These are phyloP conservation scores for Agonopterix heracliana DNA, from an alignment of 2,888 invertebrate species.

Conservation along the genomic window DNA sequence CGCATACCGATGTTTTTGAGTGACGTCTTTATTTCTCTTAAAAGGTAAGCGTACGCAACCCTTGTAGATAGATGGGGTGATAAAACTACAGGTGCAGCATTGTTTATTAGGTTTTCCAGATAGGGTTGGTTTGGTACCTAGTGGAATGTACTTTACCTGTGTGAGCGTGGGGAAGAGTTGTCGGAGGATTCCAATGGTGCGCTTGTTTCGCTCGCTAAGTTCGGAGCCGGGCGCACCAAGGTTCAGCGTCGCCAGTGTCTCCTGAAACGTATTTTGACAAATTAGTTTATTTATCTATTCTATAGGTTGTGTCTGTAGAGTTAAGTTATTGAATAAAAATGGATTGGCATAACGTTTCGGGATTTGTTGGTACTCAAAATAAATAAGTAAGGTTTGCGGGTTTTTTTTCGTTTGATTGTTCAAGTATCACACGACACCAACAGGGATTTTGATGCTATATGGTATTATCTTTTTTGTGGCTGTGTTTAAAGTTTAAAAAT, in stretches of 20 bases:
- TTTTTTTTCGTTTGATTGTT: too few species aligned
- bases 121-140: background rate
- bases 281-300: background rate
- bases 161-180: conserved; percentile 84
- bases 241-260: conserved; percentile 80
- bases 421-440: too few species aligned
- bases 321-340: background rate
- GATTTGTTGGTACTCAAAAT: background rate
- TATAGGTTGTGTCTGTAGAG: background rate
- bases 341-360: background rate
- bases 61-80: too few species aligned
- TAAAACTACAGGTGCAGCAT: too few species aligned
- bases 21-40: too few species aligned
- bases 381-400: background rate
- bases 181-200: conserved; percentile 85
- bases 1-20: too few species aligned
- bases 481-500: too few species aligned
- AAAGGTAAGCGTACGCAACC: background rate
- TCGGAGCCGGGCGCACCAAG: conserved; percentile 80
- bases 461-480: too few species aligned
- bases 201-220: conserved; percentile 82
- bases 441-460: too few species aligned
- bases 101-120: too few species aligned
- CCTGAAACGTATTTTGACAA: conserved; percentile 53
- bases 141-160: conserved; percentile 71